phyloP scores from a whole-genome alignment of 2,797 vertebrate species.

The Mastacembelus armatus region DNA sequence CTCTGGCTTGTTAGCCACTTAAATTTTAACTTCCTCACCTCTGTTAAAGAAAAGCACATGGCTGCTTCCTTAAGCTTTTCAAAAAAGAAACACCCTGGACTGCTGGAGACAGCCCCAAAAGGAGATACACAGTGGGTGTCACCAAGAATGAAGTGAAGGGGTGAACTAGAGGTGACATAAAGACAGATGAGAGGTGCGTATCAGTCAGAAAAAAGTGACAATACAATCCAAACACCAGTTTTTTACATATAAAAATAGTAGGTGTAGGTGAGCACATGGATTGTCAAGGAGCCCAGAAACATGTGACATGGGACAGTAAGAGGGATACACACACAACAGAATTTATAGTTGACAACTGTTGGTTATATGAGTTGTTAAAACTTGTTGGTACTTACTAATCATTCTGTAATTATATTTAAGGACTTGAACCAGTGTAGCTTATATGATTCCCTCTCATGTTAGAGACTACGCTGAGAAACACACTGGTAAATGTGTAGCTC shows the following conservation, averaged over 20 bases:
- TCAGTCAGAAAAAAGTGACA: neutral
- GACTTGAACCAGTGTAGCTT: neutral
- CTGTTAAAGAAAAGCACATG: too few relatives aligned
- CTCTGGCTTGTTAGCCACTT: too few relatives aligned
- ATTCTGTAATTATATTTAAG: constrained; percentile 19
- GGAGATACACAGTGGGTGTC: too few relatives aligned
- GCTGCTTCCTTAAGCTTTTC: too few relatives aligned
- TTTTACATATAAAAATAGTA: neutral
- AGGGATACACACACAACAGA: neutral
- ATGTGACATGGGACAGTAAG: neutral
- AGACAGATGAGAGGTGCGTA: neutral
- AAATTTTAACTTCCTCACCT: too few relatives aligned
- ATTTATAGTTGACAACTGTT: neutral
- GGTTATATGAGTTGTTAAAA: neutral
- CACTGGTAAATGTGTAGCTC: constrained; percentile 32
- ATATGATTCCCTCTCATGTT: constrained; percentile 39
- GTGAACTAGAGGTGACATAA: too few relatives aligned
- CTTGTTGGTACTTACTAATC: constrained; percentile 6
- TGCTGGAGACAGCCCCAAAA: too few relatives aligned
- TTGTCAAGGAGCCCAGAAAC: neutral
- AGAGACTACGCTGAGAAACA: constrained; percentile 26
- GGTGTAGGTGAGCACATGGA: neutral
- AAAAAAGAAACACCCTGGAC: too few relatives aligned
- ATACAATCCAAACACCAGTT: neutral
- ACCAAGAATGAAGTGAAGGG: neutral